Conservation (phyloP, 2,113 vertebrate species). For the Pangasianodon gigas region DNA sequence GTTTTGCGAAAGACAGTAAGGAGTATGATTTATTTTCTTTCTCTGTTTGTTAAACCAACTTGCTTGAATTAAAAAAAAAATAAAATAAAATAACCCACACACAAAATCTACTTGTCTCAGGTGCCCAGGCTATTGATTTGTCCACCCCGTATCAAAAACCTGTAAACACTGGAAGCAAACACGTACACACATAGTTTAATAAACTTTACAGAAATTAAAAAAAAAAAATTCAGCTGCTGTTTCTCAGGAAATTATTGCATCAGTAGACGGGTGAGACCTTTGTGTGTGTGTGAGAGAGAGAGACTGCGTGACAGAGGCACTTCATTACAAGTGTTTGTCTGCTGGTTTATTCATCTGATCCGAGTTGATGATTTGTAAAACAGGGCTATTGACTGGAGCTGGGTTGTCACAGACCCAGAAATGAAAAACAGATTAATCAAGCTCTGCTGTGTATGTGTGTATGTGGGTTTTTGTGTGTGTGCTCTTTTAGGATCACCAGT, state of each 20-base stretch:
- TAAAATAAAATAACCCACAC: not conserved
- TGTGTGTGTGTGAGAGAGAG: not conserved
- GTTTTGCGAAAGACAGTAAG: too few species aligned
- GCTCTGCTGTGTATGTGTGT: not conserved
- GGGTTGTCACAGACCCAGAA: not conserved
- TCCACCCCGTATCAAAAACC: not conserved
- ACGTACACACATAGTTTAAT: constrained; percentile 23
- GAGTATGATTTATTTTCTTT: not conserved
- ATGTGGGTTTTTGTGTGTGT: not conserved
- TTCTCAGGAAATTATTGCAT: constrained; percentile 27
- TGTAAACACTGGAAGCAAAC: not conserved
- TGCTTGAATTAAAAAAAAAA: too few species aligned
- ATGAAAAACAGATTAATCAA: constrained; percentile 5
- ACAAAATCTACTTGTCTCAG: not conserved
- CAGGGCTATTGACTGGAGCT: not conserved
- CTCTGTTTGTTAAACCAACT: not conserved
- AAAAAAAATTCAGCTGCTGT: not conserved
- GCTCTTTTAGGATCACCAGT: not conserved
- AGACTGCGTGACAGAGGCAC: not conserved
- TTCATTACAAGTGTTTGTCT: constrained; percentile 23
- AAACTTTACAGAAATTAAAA: constrained; percentile 36
- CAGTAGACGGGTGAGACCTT: not conserved
- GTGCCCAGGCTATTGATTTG: not conserved
- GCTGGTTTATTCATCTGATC: constrained; percentile 24
- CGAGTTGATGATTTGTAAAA: constrained; percentile 23